Conservation (phyloP, 2,888 invertebrate genomes). For the Lycocerus yunnanus region DNA sequence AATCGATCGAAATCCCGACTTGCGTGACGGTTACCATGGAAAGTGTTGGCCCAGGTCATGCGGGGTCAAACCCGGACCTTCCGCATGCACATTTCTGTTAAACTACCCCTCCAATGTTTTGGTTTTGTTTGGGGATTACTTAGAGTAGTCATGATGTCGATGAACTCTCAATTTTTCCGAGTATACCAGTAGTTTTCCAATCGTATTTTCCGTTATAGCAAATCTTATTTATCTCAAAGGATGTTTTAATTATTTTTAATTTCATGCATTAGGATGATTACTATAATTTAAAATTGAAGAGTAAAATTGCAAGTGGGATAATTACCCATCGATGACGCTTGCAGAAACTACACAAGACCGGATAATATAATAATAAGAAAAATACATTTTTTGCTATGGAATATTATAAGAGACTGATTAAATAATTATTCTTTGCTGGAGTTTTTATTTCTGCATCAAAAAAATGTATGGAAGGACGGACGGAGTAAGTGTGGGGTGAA, state of each 20-base stretch:
- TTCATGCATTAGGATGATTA: neutral
- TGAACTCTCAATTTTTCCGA: conserved; percentile 16
- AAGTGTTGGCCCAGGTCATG: conserved; percentile 59
- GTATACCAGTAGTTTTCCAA: neutral
- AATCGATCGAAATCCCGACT: conserved; percentile 55
- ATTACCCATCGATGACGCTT: neutral
- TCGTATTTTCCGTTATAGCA: neutral
- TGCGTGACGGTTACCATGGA: conserved; percentile 59
- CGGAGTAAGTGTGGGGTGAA: too few relatives aligned
- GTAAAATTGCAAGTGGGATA: neutral
- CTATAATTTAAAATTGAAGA: too few relatives aligned
- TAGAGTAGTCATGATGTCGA: conserved; percentile 20
- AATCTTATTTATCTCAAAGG: neutral
- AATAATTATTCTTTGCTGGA: neutral
- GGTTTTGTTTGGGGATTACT: conserved; percentile 29
- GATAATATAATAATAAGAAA: neutral
- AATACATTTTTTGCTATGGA: too few relatives aligned
- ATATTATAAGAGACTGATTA: neutral
- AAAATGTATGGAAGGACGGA: too few relatives aligned
- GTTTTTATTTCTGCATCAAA: too few relatives aligned
- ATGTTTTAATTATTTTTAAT: neutral
- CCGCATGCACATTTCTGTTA: conserved; percentile 44
- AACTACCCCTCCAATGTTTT: conserved; percentile 30
- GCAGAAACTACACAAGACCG: too few relatives aligned
- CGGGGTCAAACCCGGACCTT: conserved; percentile 58